Conservation (phyloP, 2,888 invertebrate genomes). For the Micropterix aruncella region DNA sequence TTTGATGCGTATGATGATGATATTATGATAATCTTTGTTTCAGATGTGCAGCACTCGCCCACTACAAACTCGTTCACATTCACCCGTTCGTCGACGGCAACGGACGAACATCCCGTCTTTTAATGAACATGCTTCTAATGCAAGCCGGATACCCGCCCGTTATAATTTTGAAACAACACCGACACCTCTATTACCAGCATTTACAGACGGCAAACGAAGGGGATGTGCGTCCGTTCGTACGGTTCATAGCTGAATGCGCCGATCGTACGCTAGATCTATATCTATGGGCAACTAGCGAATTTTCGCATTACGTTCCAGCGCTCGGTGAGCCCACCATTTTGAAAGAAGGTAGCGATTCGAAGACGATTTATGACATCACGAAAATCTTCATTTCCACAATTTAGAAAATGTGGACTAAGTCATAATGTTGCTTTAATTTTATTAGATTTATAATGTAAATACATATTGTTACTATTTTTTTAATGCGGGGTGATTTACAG, state of each 20-base stretch:
- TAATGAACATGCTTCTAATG: constrained; percentile 95
- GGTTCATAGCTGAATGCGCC: constrained; percentile 90
- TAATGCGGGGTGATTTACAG: no score
- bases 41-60: constrained; percentile 88
- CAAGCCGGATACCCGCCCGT: constrained; percentile 93
- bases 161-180: constrained; percentile 78
- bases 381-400: no score
- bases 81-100: constrained; percentile 97
- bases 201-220: constrained; percentile 87
- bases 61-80: constrained; percentile 92
- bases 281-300: constrained; percentile 68
- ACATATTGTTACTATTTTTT: no score
- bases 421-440: no score
- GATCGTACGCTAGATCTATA: constrained; percentile 81
- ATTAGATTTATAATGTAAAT: no score
- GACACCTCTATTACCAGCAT: constrained; percentile 75
- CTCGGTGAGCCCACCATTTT: constrained; percentile 37
- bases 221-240: constrained; percentile 87
- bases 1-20: no score
- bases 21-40: constrained; percentile 8
- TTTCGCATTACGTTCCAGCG: constrained; percentile 51
- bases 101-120: constrained; percentile 83
- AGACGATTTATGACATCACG: no score
- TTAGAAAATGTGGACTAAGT: no score
- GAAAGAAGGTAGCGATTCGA: constrained; percentile 14